Percentiles rank a stretch among this genome's conserved stretches.
Conservation (phyloP, 2,888 invertebrate species). For the Lissocephala sabroskyi region DNA sequence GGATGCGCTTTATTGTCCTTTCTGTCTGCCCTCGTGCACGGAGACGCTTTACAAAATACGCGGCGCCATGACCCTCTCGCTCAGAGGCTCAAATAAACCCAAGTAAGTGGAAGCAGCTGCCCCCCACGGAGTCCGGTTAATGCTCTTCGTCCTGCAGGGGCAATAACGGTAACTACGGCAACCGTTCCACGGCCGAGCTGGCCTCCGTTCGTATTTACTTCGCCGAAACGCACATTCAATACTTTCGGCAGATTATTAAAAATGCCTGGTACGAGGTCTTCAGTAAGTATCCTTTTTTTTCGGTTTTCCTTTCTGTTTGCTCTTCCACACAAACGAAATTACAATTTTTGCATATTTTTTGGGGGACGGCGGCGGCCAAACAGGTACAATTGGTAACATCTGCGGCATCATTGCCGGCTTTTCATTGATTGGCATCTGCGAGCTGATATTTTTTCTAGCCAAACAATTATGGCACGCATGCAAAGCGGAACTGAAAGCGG, state of each 20-base stretch:
- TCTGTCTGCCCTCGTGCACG: slow-evolving; percentile 76
- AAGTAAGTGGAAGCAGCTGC: slow-evolving; percentile 31
- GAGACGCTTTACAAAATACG: slow-evolving; percentile 74
- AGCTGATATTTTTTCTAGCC: slow-evolving; percentile 76
- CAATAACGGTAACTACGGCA: slow-evolving; percentile 44
- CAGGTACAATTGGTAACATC: slow-evolving; percentile 80
- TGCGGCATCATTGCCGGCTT: slow-evolving; percentile 79
- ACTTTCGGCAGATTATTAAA: slow-evolving; percentile 63
- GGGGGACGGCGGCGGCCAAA: background rate
- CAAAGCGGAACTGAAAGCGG: slow-evolving; percentile 43
- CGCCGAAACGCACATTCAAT: slow-evolving; percentile 55
- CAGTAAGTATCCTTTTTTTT: slow-evolving; percentile 73
- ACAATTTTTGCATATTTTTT: slow-evolving; percentile 38
- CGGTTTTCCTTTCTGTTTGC: too few species aligned
- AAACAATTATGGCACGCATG: slow-evolving; percentile 70
- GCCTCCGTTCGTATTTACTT: slow-evolving; percentile 60
- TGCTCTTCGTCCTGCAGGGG: slow-evolving; percentile 46
- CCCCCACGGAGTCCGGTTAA: slow-evolving; percentile 22
- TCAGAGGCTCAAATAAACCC: slow-evolving; percentile 20
- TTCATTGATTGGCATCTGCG: slow-evolving; percentile 76
- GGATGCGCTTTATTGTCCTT: slow-evolving; percentile 74
- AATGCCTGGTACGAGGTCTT: slow-evolving; percentile 77
- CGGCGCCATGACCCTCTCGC: slow-evolving; percentile 50
- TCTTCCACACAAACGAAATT: slow-evolving; percentile 6
- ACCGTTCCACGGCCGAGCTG: slow-evolving; percentile 30